Evolutionary conservation across 2,797 vertebrate species (phyloP).

Genomic region (Nasua narica): DNA sequence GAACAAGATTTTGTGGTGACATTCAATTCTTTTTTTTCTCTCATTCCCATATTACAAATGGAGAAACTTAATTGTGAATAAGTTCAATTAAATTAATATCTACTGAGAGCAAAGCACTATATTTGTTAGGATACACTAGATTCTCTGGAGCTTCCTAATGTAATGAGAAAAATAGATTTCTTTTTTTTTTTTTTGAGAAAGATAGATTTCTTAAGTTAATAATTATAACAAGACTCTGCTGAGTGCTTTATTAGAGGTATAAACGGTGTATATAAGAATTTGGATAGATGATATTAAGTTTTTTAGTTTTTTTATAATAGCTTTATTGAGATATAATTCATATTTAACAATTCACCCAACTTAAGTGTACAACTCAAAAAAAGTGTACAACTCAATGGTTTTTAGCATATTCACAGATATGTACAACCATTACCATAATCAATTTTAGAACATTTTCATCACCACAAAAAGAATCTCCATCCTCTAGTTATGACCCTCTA

Average conservation of each 20-base stretch:
- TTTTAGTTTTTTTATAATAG: conserved; percentile 16
- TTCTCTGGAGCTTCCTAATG: not conserved
- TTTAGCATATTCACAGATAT: conserved; percentile 8
- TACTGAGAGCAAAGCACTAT: not conserved
- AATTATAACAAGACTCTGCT: conserved; percentile 31
- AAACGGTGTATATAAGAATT: not conserved
- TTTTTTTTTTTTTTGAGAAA: too few species aligned
- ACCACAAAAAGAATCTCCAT: not conserved
- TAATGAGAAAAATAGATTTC: conserved; percentile 5
- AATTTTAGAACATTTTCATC: not conserved
- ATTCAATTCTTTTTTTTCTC: conserved; percentile 41
- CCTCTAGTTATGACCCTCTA: not conserved
- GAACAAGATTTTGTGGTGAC: not conserved
- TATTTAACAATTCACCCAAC: not conserved
- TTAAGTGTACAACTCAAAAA: not conserved
- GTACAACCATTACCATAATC: not conserved
- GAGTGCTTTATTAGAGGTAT: not conserved
- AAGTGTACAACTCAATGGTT: not conserved
- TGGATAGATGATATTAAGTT: not conserved
- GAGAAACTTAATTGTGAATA: conserved; percentile 29
- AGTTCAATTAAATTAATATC: conserved; percentile 24
- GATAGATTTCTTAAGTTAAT: conserved; percentile 42
- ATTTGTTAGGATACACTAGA: not conserved
- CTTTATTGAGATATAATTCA: conserved; percentile 41
- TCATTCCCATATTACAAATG: conserved; percentile 17